Conservation (phyloP, 2,888 invertebrate genomes). For the Lepidonotus clava region DNA sequence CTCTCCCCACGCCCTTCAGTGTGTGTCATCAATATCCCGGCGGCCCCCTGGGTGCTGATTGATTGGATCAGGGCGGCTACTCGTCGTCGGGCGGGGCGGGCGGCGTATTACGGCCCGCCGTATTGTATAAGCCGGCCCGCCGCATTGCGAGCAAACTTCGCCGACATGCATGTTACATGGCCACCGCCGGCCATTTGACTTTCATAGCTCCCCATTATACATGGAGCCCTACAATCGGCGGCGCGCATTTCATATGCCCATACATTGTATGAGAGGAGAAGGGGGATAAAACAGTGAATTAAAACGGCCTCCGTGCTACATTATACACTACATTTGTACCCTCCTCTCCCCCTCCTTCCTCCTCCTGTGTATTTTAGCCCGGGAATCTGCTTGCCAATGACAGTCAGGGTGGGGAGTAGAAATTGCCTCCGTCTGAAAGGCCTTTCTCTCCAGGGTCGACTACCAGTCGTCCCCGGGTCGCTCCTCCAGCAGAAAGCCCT, state of each 20-base stretch:
- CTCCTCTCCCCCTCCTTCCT: background rate
- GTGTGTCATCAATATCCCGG: background rate
- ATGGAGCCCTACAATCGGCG: background rate
- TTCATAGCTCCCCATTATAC: slow-evolving; percentile 13
- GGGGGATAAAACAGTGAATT: slow-evolving; percentile 27
- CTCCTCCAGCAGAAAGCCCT: background rate
- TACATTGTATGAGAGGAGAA: background rate
- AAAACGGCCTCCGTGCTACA: slow-evolving; percentile 18
- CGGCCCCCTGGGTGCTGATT: background rate
- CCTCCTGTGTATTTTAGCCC: slow-evolving; percentile 12
- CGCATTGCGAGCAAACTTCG: background rate
- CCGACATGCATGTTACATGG: slow-evolving; percentile 31
- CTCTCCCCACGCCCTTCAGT: too few species aligned
- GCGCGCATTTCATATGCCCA: slow-evolving; percentile 13
- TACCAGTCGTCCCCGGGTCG: background rate
- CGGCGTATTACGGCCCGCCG: background rate
- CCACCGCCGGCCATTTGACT: slow-evolving; percentile 3
- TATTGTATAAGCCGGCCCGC: slow-evolving; percentile 18
- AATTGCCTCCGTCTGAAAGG: slow-evolving; percentile 23
- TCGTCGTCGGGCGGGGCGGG: background rate
- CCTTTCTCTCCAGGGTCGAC: background rate
- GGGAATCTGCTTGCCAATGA: slow-evolving; percentile 28
- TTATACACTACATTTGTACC: slow-evolving; percentile 31
- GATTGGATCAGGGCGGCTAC: slow-evolving; percentile 6
- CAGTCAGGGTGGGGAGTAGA: slow-evolving; percentile 21